These are phyloP conservation scores for Cladopsammia gracilis DNA, from an alignment of 64 coral and sea anemone genomes.

Conservation along the genomic window DNA sequence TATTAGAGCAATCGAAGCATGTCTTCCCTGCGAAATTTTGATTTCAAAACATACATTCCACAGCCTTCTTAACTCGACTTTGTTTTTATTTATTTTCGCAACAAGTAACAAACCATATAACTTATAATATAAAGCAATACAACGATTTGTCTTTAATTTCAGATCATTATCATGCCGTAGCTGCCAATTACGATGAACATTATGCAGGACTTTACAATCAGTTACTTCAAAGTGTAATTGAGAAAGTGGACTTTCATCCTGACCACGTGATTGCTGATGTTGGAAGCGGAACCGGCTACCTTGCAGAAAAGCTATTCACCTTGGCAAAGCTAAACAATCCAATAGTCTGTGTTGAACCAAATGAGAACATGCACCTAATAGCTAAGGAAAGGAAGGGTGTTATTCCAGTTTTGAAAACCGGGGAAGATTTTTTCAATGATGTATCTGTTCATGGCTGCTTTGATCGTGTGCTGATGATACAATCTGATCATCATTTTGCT, in stretches of 20 bases:
- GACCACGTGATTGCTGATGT: not conserved
- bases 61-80: no score
- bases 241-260: not conserved
- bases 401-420: not conserved
- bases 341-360: not conserved
- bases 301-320: not conserved
- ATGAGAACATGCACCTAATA: not conserved
- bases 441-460: not conserved
- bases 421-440: not conserved
- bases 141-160: not conserved
- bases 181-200: not conserved
- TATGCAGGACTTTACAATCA: not conserved
- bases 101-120: not conserved
- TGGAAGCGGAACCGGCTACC: not conserved
- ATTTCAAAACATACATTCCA: no score
- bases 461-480: not conserved
- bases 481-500: not conserved
- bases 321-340: not conserved
- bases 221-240: not conserved
- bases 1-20: no score
- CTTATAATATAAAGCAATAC: not conserved
- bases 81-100: not conserved
- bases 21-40: no score
- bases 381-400: not conserved
- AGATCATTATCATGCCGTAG: not conserved